Percentiles rank a stretch among this genome's conserved stretches.
Evolutionary conservation across 2,888 invertebrate species (phyloP).

Genomic region (Dynastes tityus): DNA sequence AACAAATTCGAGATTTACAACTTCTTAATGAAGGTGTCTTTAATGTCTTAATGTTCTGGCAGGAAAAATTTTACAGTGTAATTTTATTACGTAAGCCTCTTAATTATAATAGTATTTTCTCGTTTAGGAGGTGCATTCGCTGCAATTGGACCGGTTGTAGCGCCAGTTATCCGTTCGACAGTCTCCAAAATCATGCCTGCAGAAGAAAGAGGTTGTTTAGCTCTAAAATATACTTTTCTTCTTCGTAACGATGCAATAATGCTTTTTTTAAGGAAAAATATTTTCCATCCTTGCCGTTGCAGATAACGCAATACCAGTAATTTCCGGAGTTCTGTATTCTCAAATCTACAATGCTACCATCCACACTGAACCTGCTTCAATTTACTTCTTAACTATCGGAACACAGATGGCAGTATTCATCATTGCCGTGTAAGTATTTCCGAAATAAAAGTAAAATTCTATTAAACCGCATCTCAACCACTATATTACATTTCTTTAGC

Average conservation of each 20-base stretch:
- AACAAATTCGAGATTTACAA: too few relatives aligned
- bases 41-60: too few relatives aligned
- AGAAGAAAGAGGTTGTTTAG: constrained; percentile 75
- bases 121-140: constrained; percentile 79
- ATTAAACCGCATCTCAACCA: too few relatives aligned
- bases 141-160: constrained; percentile 85
- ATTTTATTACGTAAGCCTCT: too few relatives aligned
- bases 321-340: constrained; percentile 82
- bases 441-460: neutral
- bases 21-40: too few relatives aligned
- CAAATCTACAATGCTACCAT: constrained; percentile 83
- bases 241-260: neutral
- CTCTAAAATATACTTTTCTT: neutral
- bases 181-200: constrained; percentile 83
- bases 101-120: neutral
- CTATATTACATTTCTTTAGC: constrained; percentile 50
- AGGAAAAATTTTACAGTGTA: too few relatives aligned
- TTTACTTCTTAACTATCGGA: constrained; percentile 82
- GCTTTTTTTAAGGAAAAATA: constrained; percentile 72
- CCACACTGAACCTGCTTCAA: constrained; percentile 73
- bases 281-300: constrained; percentile 86
- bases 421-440: constrained; percentile 77
- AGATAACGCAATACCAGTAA: constrained; percentile 85
- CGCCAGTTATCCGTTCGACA: constrained; percentile 86
- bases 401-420: constrained; percentile 80